Conservation (phyloP, 2,888 invertebrate genomes). For the Schrankia costaestrigalis region DNA sequence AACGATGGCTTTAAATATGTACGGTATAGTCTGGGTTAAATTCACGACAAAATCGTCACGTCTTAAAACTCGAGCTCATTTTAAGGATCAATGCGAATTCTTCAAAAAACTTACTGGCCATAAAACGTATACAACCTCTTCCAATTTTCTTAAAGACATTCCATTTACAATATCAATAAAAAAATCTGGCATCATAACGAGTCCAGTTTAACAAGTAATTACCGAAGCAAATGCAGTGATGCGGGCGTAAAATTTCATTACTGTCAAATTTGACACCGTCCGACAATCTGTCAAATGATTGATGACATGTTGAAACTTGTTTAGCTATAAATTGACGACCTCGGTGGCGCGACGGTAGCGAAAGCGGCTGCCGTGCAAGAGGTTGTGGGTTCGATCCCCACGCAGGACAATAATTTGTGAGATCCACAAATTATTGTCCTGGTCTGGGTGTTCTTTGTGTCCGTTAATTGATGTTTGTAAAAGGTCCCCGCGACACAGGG, state of each 20-base stretch:
- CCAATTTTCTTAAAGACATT: conserved; percentile 26
- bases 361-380: no score
- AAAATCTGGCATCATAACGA: conserved; percentile 27
- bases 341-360: no score
- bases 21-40: no score
- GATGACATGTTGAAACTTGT: conserved; percentile 58
- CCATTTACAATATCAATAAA: conserved; percentile 25
- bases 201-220: conserved; percentile 38
- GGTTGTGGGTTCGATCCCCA: no score
- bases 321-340: conserved; percentile 59
- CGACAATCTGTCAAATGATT: conserved; percentile 62
- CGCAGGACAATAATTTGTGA: no score
- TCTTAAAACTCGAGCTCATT: no score
- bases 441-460: no score
- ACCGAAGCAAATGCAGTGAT: conserved; percentile 49
- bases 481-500: no score
- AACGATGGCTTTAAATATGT: no score
- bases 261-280: conserved; percentile 55
- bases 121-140: conserved; percentile 9
- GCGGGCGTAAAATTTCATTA: conserved; percentile 72
- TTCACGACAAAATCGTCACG: no score
- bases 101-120: background rate
- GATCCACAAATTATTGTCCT: no score
- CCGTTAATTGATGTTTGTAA: no score
- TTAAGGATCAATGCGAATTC: conserved; percentile 3